These are phyloP conservation scores for Drosophila recens DNA, from an alignment of 2,888 invertebrate genomes.

Conservation along the genomic window DNA sequence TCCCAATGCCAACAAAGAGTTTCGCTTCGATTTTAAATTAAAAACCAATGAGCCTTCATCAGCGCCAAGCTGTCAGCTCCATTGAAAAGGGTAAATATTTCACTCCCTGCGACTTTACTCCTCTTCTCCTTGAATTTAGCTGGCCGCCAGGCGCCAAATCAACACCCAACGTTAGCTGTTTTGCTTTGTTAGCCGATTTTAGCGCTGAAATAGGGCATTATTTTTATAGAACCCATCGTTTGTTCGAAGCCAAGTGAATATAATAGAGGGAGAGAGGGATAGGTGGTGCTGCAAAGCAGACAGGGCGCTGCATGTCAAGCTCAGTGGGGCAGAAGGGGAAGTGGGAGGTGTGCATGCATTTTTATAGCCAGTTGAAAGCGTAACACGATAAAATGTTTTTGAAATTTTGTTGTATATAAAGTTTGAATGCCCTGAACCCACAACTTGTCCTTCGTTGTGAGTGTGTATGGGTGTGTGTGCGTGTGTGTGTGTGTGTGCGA, in stretches of 20 bases:
- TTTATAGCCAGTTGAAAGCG: constrained; percentile 78
- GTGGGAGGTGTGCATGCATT: constrained; percentile 60
- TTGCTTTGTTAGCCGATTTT: constrained; percentile 68
- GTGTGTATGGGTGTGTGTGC: not conserved
- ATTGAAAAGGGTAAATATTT: constrained; percentile 68
- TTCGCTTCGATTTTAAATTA: constrained; percentile 67
- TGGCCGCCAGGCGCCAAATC: constrained; percentile 44
- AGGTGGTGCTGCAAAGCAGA: not conserved
- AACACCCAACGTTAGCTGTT: constrained; percentile 53
- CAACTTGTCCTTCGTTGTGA: constrained; percentile 63
- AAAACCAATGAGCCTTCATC: constrained; percentile 68
- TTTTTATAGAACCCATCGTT: constrained; percentile 53
- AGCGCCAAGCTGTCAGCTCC: constrained; percentile 59
- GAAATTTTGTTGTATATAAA: constrained; percentile 65
- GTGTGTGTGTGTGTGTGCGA: constrained; percentile 29
- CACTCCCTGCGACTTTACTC: not conserved
- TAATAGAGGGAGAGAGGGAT: not conserved
- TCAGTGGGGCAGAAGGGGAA: constrained; percentile 11
- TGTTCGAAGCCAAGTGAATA: constrained; percentile 2
- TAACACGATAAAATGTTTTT: constrained; percentile 79
- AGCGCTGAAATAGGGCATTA: constrained; percentile 65
- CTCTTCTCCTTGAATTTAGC: constrained; percentile 18
- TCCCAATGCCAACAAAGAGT: constrained; percentile 8
- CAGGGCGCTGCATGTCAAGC: constrained; percentile 55
- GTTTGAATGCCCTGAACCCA: constrained; percentile 69